These are phyloP conservation scores for Eidolon dupreanum DNA, from an alignment of 2,797 vertebrate genomes.

Conservation along the genomic window DNA sequence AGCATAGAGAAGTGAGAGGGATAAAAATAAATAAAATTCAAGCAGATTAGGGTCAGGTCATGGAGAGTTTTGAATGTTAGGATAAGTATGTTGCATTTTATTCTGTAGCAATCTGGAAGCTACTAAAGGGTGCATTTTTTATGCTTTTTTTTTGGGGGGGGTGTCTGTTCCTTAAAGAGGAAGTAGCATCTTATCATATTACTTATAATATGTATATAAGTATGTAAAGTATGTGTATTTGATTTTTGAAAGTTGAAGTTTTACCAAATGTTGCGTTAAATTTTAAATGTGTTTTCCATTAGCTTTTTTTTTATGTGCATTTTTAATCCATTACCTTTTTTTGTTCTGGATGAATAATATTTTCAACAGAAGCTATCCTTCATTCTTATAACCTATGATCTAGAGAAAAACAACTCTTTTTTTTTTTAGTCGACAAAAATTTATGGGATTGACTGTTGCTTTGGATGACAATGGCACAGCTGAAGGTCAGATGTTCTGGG, in stretches of 20 bases:
- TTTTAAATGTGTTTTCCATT: not conserved
- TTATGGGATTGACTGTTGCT: conserved; percentile 91
- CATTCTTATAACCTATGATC: not conserved
- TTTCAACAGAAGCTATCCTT: not conserved
- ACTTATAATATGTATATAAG: not conserved
- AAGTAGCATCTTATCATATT: not conserved
- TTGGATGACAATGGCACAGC: conserved; percentile 87
- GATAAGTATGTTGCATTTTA: not conserved
- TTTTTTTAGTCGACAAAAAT: conserved; percentile 86
- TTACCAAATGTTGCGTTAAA: conserved; percentile 2
- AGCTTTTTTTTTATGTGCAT: not conserved
- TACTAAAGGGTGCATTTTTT: not conserved
- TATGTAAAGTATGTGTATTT: not conserved
- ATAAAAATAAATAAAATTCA: conserved; percentile 1
- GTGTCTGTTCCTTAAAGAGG: not conserved
- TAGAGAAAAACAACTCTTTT: not conserved
- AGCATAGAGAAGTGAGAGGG: not conserved
- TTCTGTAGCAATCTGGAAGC: not conserved
- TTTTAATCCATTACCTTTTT: not conserved
- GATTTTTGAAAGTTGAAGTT: conserved; percentile 31
- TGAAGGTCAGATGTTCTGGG: conserved; percentile 93
- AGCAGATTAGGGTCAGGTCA: not conserved
- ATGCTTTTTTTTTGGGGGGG: not conserved
- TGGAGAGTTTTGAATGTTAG: not conserved
- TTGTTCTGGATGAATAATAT: not conserved